Base-by-base conservation (phyloP, 2,888 invertebrate species). In the Norana najaformis region DNA sequence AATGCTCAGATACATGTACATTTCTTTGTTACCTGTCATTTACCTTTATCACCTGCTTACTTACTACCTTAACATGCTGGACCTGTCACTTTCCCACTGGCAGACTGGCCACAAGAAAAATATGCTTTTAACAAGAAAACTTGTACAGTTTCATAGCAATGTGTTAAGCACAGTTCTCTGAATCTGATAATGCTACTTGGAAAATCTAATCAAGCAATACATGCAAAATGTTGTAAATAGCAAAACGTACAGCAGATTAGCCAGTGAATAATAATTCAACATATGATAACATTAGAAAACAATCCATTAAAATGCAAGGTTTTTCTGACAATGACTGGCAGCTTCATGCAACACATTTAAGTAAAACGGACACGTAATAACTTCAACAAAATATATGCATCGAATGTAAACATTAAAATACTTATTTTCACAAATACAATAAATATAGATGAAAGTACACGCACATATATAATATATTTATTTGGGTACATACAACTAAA, bases 191-290 rank as follows among this genome's bases (percentile, higher is more conserved):
- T 18, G 41, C 41, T n/a, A 6, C 13, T 69, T 69, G 30, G 69
- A n/a, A n/a, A n/a, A 69, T 69, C 69, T 69, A 69, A 69, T n/a
- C 30, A n/a, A 8, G 69, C 69, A 69, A 69, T 69, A 69, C 30
- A 69, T 69, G 69, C 30, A 69, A n/a, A 69, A 69, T 69, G n/a
- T 69, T 69, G 69, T 69, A 69, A n/a, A n/a, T n/a, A 69, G n/a
- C 30, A n/a, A 69, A 69, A 69, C 8, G n/a, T 8, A 69, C 69
- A 69, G 69, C 69, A 69, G 69, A 69, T 69, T 69, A 69, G 69
- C 69, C 69, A 69, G n/a, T n/a, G 69, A 69, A 69, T 30, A 23
- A 16, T n/a, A 30, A 69, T 69, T 69, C 69, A 69, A 69, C 30
- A n/a, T 11, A n/a, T 69, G 30, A 69, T 69, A 69, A 69, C 69